phyloP scores from a whole-genome alignment of 2,888 invertebrate species.

The Atrina japonica region DNA sequence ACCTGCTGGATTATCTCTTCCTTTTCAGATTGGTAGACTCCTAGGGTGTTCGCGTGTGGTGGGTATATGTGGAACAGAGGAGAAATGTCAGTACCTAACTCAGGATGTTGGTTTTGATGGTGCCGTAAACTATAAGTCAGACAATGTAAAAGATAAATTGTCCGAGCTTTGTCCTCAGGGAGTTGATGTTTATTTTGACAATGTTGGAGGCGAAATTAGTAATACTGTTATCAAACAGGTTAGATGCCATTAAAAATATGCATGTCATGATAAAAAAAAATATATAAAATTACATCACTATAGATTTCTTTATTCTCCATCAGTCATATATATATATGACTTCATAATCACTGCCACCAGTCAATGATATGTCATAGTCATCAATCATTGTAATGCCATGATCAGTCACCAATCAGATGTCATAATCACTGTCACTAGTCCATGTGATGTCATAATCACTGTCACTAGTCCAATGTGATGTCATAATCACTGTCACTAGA shows the following conservation, averaged over 20 bases:
- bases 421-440: no score
- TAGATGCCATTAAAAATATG: no score
- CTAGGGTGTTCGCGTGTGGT: conserved; percentile 76
- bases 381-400: no score
- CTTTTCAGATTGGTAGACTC: conserved; percentile 75
- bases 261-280: no score
- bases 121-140: conserved; percentile 79
- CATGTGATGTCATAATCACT: no score
- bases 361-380: no score
- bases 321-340: no score
- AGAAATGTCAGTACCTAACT: conserved; percentile 76
- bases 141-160: conserved; percentile 70
- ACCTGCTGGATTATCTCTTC: no score
- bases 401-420: no score
- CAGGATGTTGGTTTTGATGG: conserved; percentile 76
- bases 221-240: conserved; percentile 79
- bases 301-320: background rate
- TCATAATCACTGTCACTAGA: no score
- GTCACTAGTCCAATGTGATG: no score
- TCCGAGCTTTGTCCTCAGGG: conserved; percentile 75
- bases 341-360: no score
- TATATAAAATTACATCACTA: background rate
- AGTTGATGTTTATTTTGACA: conserved; percentile 81
- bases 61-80: conserved; percentile 80
- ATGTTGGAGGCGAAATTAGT: conserved; percentile 80